Evolutionary conservation across 2,888 invertebrate genomes (phyloP).

Genomic region (Perdita meconis): DNA sequence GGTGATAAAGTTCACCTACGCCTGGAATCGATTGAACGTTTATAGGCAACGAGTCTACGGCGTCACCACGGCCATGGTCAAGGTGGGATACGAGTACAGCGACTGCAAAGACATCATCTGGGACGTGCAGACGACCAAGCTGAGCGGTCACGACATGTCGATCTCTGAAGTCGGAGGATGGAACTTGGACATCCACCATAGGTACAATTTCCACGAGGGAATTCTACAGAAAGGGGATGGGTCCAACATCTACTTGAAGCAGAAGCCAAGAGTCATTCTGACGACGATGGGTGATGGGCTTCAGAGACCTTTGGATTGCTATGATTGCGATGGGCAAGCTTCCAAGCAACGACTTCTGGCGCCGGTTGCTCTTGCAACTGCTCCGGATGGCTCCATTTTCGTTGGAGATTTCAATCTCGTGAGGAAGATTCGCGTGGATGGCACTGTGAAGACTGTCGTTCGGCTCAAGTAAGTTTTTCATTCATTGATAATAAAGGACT

Average conservation of each 20-base stretch:
- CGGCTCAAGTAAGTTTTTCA: slow-evolving; percentile 90
- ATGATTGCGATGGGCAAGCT: slow-evolving; percentile 92
- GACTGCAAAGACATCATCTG: slow-evolving; percentile 97
- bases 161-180: slow-evolving; percentile 98
- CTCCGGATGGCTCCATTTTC: slow-evolving; percentile 96
- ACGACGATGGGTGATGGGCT: slow-evolving; percentile 97
- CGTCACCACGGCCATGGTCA: slow-evolving; percentile 96
- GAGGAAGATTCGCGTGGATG: slow-evolving; percentile 93
- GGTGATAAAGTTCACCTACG: slow-evolving; percentile 97
- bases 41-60: slow-evolving; percentile 98
- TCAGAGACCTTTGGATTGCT: slow-evolving; percentile 94
- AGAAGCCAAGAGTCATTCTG: slow-evolving; percentile 95
- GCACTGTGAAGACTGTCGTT: slow-evolving; percentile 91
- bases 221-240: slow-evolving; percentile 99
- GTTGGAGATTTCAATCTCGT: slow-evolving; percentile 98
- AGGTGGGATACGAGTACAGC: slow-evolving; percentile 98
- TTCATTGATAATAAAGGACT: background rate
- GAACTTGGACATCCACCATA: slow-evolving; percentile 98
- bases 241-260: slow-evolving; percentile 96
- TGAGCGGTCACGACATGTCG: slow-evolving; percentile 98
- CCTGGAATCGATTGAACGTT: slow-evolving; percentile 98
- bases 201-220: slow-evolving; percentile 99
- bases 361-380: slow-evolving; percentile 96
- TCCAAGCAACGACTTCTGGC: slow-evolving; percentile 93
- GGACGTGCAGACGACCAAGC: slow-evolving; percentile 97